Conservation (phyloP, 2,797 vertebrate species). For the Cirrhinus molitorella region DNA sequence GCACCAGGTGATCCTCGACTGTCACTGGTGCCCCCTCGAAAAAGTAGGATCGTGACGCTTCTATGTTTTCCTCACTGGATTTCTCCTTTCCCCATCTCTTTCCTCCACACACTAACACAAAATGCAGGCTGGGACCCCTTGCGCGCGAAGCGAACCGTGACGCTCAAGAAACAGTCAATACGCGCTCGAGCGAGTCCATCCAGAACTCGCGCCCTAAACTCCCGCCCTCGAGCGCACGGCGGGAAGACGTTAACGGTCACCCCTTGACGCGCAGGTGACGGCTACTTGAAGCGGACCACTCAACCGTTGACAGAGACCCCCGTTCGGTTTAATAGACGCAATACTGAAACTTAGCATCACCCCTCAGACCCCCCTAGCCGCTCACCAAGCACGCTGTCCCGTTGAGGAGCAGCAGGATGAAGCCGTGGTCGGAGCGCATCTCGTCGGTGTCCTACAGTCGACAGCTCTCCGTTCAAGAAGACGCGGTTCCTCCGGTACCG, state of each 20-base stretch:
- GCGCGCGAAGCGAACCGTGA: slow-evolving; percentile 44
- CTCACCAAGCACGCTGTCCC: slow-evolving; percentile 85
- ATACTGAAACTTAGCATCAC: slow-evolving; percentile 53
- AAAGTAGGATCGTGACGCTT: not conserved
- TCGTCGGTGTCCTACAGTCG: slow-evolving; percentile 69
- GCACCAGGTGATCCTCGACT: not conserved
- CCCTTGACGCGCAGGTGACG: slow-evolving; percentile 31
- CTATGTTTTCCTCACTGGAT: not conserved
- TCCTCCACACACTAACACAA: not conserved
- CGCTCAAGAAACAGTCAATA: slow-evolving; percentile 32
- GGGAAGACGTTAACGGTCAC: slow-evolving; percentile 30
- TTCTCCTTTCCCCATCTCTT: not conserved
- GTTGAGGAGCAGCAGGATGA: slow-evolving; percentile 85
- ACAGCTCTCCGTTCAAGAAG: slow-evolving; percentile 74
- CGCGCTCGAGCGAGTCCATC: slow-evolving; percentile 24
- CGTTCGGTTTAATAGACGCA: slow-evolving; percentile 8
- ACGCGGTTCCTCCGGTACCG: slow-evolving; percentile 71
- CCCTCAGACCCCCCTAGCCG: slow-evolving; percentile 47
- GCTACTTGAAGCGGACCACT: slow-evolving; percentile 27
- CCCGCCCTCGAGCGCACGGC: slow-evolving; percentile 15
- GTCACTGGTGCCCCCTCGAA: not conserved
- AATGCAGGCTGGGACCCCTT: slow-evolving; percentile 20
- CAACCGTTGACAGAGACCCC: slow-evolving; percentile 14
- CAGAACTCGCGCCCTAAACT: slow-evolving; percentile 20
- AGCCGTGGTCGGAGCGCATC: slow-evolving; percentile 82